A percentile compares a stretch with the other conserved stretches of the same genome.
phyloP scores from a whole-genome alignment of 2,113 vertebrate genomes.

The Tamias sibiricus region DNA sequence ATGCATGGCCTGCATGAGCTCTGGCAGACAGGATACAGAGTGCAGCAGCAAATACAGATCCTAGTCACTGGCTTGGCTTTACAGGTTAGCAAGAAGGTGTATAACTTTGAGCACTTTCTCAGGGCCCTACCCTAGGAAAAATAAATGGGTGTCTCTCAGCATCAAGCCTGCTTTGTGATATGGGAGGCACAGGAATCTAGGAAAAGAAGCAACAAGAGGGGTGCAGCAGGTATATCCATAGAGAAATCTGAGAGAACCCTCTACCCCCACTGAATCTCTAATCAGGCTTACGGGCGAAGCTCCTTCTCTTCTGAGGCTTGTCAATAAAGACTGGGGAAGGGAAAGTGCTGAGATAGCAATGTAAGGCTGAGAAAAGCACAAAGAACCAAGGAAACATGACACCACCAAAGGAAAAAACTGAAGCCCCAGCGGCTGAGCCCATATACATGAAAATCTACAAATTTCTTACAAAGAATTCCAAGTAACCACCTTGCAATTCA shows the following conservation, averaged over 20 bases:
- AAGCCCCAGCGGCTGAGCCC: not conserved
- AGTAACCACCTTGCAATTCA: not conserved
- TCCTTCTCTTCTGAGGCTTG: not conserved
- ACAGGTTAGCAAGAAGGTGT: no score
- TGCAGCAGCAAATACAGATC: not conserved
- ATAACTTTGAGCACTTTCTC: not conserved
- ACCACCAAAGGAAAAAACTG: not conserved
- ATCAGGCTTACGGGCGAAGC: not conserved
- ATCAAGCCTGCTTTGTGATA: not conserved
- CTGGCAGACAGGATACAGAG: not conserved
- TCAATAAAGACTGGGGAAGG: no score
- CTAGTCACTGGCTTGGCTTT: not conserved
- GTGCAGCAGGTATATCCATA: not conserved
- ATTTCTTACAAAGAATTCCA: not conserved
- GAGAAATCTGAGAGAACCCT: not conserved
- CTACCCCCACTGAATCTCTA: not conserved
- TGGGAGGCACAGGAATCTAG: not conserved
- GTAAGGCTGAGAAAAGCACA: not conserved
- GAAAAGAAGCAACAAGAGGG: not conserved
- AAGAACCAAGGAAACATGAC: not conserved
- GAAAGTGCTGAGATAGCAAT: not conserved
- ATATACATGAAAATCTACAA: not conserved
- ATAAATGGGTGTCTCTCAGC: accelerated
- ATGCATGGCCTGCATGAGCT: not conserved
- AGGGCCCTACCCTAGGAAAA: not conserved